Evolutionary conservation across 2,888 invertebrate species (phyloP), one percentile per base, ranked within the genome.

Genomic region (Agrotis segetum): DNA sequence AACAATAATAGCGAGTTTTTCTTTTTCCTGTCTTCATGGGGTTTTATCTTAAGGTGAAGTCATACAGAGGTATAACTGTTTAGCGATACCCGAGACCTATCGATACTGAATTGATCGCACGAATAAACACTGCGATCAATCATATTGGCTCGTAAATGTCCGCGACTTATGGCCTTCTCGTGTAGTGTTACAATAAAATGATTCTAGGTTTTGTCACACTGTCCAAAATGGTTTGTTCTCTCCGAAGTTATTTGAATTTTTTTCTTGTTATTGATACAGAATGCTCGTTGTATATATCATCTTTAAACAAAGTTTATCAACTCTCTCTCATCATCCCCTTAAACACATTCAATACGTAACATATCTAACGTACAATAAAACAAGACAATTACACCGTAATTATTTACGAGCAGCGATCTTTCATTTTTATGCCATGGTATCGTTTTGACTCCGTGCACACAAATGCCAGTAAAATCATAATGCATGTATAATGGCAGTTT

Each of bases 401-500:
- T 84, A 79, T 69, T 71, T 74, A 71, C 66, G 46, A 73, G 56
- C 40, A 78, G 62, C 67, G 59, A 82, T 74, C 75, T 79, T 67
- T 69, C 40, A 74, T 82, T 79, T 84, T 74, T 64, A 74, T 72
- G 66, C 68, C 50, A n/a, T 62, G 4, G 67, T 83, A 78, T 78
- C 68, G 85, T 82, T 84, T 85, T 77, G 70, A 83, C 65, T 77
- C 77, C 72, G 55, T 77, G 85, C 75, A 75, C 83, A 81, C 78
- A 81, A 85, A 81, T 84, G 71, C 64, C 68, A 56, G 72, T 77
- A 67, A 81, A 82, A 69, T 76, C 79, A 76, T 82, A 65, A 79
- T 83, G 84, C 82, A 83, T 84, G 74, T 67, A 74, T 85, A 85
- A 85, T 84, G 72, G 59, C 65, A 14, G 65, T 72, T 74, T 85